These are phyloP conservation scores for Corythornis leucogaster DNA, from an alignment of 2,797 vertebrate genomes.

Conservation along the genomic window DNA sequence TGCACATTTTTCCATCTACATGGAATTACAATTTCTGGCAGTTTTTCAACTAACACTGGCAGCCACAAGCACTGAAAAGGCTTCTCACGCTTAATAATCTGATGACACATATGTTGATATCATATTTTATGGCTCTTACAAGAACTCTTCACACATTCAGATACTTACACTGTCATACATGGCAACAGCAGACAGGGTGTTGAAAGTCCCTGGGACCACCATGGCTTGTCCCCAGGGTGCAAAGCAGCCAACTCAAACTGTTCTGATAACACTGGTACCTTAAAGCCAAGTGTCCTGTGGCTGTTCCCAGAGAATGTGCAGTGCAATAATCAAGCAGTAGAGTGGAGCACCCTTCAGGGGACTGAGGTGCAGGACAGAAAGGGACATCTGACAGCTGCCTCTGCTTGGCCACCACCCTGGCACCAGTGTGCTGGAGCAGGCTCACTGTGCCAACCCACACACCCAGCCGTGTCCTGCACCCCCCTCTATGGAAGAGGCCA, in stretches of 20 bases:
- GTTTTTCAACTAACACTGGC: neutral
- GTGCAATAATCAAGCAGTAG: neutral
- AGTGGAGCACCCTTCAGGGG: neutral
- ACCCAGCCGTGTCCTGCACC: neutral
- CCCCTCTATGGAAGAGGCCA: neutral
- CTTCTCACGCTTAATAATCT: conserved; percentile 63
- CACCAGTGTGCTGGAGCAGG: neutral
- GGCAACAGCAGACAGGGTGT: conserved; percentile 29
- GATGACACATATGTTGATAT: conserved; percentile 32
- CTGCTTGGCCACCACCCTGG: neutral
- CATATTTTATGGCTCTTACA: conserved; percentile 34
- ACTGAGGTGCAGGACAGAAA: neutral
- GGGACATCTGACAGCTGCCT: neutral
- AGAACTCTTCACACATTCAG: conserved; percentile 16
- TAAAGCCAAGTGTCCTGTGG: neutral
- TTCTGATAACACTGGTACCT: neutral
- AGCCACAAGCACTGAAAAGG: neutral
- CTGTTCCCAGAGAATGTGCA: rapidly evolving
- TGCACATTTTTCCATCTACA: neutral
- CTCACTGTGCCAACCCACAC: neutral
- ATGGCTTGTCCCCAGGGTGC: neutral
- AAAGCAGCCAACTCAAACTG: conserved; percentile 2
- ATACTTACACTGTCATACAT: neutral
- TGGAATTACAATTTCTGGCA: conserved; percentile 12
- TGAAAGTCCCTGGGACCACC: neutral